Evolutionary conservation across 2,888 invertebrate species (phyloP), one percentile per base, ranked within the genome.

Genomic region (Latheticus oryzae): DNA sequence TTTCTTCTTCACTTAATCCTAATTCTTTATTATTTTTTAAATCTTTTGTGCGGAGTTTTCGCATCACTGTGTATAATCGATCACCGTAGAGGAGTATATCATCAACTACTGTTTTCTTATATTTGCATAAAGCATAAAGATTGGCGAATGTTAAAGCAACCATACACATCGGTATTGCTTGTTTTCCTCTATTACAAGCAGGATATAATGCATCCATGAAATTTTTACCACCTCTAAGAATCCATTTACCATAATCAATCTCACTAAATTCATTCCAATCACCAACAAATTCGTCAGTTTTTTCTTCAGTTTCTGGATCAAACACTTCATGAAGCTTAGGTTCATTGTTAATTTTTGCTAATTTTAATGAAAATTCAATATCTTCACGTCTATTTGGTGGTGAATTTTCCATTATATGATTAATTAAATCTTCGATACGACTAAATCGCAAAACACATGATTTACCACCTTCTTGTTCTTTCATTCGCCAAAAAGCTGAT

Each of bases 51-150:
- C 37, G 3, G 7, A 35, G 5, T 9, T 43, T 43, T 12, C 33
- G 7, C 15, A 15, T 16, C 21, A 38, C 13, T 7, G 38, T 82
- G 67, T 85, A 82, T 1, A 88, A 71, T 0, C 83, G 71, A 72
- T 88, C 87, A 0, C 88, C 88, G 58, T 87, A 87, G 62, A 83
- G 84, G 5, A 88, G 66, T 1, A 87, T 78, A 0, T 83, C 81
- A 71, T 87, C 86, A 2, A 88, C 70, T 0, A 86, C 75, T 1
- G 77, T 71, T 0, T 82, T 73, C 42, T 84, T 84, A 84, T 86
- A 88, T 57, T 81, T 79, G 0, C 76, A 71, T 32, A 84, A 79
- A 0, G 83, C 82, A 65, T 85, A 87, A 0, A 86, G 80, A 37
- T 80, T 75, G 0, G 83, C 83, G 1, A 86, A 83, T 0, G 83